phyloP scores from a whole-genome alignment of 2,113 vertebrate species.

The Saguinus imperator region DNA sequence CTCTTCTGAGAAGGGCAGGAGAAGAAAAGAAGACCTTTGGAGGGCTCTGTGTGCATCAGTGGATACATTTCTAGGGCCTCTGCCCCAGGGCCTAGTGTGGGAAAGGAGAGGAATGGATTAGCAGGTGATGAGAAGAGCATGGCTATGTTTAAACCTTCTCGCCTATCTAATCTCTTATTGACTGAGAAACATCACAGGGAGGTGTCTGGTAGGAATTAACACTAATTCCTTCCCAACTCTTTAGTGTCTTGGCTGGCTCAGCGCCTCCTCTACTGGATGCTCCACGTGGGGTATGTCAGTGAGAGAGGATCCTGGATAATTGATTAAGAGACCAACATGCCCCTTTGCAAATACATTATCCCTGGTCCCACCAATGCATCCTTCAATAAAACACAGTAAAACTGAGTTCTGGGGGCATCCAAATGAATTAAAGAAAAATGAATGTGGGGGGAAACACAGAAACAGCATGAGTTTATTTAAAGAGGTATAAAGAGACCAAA shows the following conservation, averaged over 20 bases:
- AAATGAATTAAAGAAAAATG: slow-evolving; percentile 76
- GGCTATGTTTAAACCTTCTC: slow-evolving; percentile 71
- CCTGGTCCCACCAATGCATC: slow-evolving; percentile 70
- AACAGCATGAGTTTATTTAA: slow-evolving; percentile 1
- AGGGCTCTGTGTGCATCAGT: not conserved
- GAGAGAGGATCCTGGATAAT: slow-evolving; percentile 75
- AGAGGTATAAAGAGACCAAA: not conserved
- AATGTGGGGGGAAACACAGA: slow-evolving; percentile 50
- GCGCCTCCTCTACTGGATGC: not conserved
- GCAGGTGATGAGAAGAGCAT: slow-evolving; percentile 53
- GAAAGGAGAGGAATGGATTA: slow-evolving; percentile 79
- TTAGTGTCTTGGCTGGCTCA: slow-evolving; percentile 47
- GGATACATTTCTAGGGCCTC: not conserved
- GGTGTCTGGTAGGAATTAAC: slow-evolving; percentile 79
- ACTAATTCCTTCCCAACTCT: slow-evolving; percentile 80
- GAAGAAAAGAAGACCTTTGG: not conserved
- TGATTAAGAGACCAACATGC: slow-evolving; percentile 74
- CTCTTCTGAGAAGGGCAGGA: not conserved
- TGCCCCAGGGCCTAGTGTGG: slow-evolving; percentile 59
- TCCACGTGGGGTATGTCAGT: slow-evolving; percentile 20
- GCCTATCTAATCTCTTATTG: slow-evolving; percentile 83
- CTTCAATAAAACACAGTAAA: slow-evolving; percentile 68
- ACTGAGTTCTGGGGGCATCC: slow-evolving; percentile 52
- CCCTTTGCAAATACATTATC: slow-evolving; percentile 75
- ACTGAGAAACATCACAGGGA: slow-evolving; percentile 78